These are phyloP conservation scores for Scomber colias DNA, from an alignment of 2,113 vertebrate genomes.

Conservation along the genomic window DNA sequence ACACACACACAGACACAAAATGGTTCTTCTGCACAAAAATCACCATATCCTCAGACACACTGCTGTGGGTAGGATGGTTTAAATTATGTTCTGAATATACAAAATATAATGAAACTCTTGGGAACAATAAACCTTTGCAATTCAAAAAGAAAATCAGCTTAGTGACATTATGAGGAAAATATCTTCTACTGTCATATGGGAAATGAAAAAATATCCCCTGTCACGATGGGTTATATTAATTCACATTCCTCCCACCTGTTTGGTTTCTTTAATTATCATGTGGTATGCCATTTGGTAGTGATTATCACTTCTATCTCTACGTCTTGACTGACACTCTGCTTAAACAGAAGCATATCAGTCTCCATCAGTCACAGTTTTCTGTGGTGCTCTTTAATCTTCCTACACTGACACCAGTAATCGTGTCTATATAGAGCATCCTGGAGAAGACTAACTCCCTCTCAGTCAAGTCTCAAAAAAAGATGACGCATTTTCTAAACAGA, in stretches of 20 bases:
- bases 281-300: constrained; percentile 10
- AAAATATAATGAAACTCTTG: constrained; percentile 50
- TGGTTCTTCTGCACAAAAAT: constrained; percentile 41
- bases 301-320: constrained; percentile 35
- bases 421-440: constrained; percentile 29
- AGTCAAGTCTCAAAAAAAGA: constrained; percentile 35
- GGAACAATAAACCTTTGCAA: constrained; percentile 52
- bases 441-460: constrained; percentile 20
- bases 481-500: constrained; percentile 14
- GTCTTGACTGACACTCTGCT: constrained; percentile 15
- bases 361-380: constrained; percentile 38
- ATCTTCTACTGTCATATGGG: constrained; percentile 1
- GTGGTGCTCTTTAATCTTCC: constrained; percentile 41
- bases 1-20: background rate
- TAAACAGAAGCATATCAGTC: constrained; percentile 26
- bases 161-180: constrained; percentile 42
- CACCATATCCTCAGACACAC: constrained; percentile 33
- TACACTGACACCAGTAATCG: constrained; percentile 33
- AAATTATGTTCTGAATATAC: constrained; percentile 60
- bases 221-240: constrained; percentile 14
- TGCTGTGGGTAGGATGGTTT: constrained; percentile 45
- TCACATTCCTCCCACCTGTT: constrained; percentile 16
- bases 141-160: constrained; percentile 48
- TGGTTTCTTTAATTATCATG: constrained; percentile 29
- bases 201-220: constrained; percentile 35